Evolutionary conservation across 2,797 vertebrate genomes (phyloP).

Genomic region (Epinephelus awoara): DNA sequence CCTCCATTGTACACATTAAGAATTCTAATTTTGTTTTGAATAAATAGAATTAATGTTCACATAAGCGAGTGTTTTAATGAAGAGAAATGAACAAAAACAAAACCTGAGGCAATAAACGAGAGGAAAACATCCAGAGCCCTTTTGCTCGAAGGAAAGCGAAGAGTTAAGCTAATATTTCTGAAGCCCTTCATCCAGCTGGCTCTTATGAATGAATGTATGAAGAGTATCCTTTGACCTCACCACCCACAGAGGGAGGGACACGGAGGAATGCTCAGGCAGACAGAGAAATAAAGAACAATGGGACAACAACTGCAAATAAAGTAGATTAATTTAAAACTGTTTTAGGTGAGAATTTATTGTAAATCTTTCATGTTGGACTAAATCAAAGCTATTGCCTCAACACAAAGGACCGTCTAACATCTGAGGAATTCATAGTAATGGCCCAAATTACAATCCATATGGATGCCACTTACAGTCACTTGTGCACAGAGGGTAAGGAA

Average conservation of each 20-base stretch:
- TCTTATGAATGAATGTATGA: constrained; percentile 79
- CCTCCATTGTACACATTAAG: not conserved
- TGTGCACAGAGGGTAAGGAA: not conserved
- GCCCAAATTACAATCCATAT: not conserved
- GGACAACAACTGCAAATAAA: constrained; percentile 43
- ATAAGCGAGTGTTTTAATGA: constrained; percentile 17
- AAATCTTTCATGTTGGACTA: not conserved
- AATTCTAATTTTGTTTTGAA: constrained; percentile 22
- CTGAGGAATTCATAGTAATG: not conserved
- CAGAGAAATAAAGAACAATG: constrained; percentile 41
- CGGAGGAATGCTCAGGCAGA: constrained; percentile 41
- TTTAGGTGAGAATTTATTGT: not conserved
- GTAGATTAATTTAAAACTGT: constrained; percentile 17
- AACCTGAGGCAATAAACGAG: constrained; percentile 5
- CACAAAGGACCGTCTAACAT: not conserved
- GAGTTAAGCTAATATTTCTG: constrained; percentile 58
- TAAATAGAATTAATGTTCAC: constrained; percentile 22
- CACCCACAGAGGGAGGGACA: constrained; percentile 52
- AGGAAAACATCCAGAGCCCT: constrained; percentile 18
- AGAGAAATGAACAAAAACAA: constrained; percentile 25
- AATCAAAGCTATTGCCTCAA: not conserved
- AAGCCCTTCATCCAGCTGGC: constrained; percentile 57
- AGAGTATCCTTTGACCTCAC: constrained; percentile 68
- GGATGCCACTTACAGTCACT: not conserved
- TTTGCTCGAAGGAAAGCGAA: constrained; percentile 23